phyloP scores from a whole-genome alignment of 2,113 vertebrate genomes.

The Sula dactylatra region DNA sequence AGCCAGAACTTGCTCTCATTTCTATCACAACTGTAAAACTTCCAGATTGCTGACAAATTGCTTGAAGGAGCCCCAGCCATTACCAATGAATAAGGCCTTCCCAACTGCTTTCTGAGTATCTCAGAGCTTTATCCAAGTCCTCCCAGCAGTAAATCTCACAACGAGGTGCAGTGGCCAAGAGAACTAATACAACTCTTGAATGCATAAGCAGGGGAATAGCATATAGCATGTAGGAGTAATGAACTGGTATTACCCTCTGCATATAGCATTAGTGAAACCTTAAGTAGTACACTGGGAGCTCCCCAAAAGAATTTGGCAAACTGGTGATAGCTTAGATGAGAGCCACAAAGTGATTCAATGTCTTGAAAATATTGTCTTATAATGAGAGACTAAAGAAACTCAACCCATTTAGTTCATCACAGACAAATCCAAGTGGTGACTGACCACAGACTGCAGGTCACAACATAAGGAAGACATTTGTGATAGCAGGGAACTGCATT shows the following conservation, averaged over 20 bases:
- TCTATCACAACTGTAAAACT: neutral
- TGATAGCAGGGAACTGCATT: neutral
- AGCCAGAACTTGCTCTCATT: neutral
- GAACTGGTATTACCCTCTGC: conserved; percentile 11
- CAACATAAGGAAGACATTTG: conserved; percentile 10
- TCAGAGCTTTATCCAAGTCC: neutral
- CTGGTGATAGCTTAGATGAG: neutral
- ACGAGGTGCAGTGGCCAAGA: neutral
- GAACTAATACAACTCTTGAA: neutral
- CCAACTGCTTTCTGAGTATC: neutral
- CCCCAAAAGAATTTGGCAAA: neutral
- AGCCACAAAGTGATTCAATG: neutral
- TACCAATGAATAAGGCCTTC: neutral
- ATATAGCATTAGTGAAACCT: neutral
- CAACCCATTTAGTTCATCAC: neutral
- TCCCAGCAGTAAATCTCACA: conserved; percentile 1
- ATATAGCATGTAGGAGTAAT: neutral
- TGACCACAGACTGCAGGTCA: neutral
- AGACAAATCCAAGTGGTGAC: conserved; percentile 33
- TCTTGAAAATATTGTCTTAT: conserved; percentile 9
- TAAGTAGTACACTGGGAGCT: neutral
- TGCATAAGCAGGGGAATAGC: neutral
- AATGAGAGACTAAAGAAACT: neutral
- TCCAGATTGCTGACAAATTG: conserved; percentile 16
- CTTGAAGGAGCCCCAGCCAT: neutral